Evolutionary conservation across 1,140 invertebrate species (phyloP), one percentile per base, ranked within the genome.

Genomic region (Leptinotarsa defecta): DNA sequence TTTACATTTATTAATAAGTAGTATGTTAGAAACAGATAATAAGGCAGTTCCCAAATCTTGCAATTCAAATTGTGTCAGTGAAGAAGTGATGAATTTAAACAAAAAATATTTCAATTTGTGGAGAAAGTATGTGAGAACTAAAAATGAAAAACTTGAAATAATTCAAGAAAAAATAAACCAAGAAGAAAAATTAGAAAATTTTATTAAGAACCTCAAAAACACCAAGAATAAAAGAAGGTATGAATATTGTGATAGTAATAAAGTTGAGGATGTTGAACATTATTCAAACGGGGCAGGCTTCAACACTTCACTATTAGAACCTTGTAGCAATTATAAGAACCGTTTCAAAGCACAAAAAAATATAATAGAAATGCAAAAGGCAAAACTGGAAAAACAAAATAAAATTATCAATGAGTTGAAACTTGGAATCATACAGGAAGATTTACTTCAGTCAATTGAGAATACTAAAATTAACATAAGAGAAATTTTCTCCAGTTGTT

Each of bases 361-460:
- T 74, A 90, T 91, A 57, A 92, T 92, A 62, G 88, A 90, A 48
- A 76, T 88, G 13, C 90, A 91, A 81, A 89, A 89, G 80, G 84
- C 87, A 6, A 91, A 91, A 84, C 80, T 92, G 73, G 87, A 91
- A 76, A 87, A 90, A 71, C 90, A 91, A 84, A 88, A 89, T 70
- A 87, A 88, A 79, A 73, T 91, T 2, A 92, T 92, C 71, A 88
- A 90, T 83, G 88, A 91, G 81, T 81, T 92, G 0, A 91, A 91
- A 79, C 84, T 91, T 43, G 88, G 89, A 48, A 91, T 89, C 81
- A 88, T 92, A 24, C 81, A 88, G 57, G 88, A 91, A 73, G 88
- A 88, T 72, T 87, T 89, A 3, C 86, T 87, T 49, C 84, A 88
- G 71, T 89, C 89, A 0, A 85, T 89, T 5, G 86, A 90, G 76